A percentile compares a stretch with the other conserved stretches of the same genome.
These are phyloP conservation scores for Clarias gariepinus DNA, from an alignment of 2,113 vertebrate species.

Conservation along the genomic window DNA sequence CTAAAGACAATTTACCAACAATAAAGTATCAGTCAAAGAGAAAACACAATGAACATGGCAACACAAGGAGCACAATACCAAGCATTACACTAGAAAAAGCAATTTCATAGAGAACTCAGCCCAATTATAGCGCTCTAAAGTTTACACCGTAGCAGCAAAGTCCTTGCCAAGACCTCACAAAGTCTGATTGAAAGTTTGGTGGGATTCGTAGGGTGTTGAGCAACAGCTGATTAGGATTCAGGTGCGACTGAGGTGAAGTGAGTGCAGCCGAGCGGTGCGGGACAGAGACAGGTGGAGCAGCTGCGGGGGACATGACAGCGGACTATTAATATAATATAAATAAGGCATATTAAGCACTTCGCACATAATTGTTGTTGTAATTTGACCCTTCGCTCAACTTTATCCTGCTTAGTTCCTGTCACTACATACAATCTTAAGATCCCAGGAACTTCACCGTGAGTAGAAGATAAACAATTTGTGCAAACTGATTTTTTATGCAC, in stretches of 20 bases:
- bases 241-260: not conserved
- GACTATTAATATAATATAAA: not conserved
- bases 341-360: conserved; percentile 24
- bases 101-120: conserved; percentile 1
- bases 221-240: conserved; percentile 26
- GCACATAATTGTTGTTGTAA: not conserved
- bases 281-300: not conserved
- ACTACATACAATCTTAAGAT: not conserved
- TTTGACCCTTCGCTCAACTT: not conserved
- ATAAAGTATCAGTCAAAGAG: not conserved
- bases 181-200: not conserved
- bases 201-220: not conserved
- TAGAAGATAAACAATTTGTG: not conserved
- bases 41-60: not conserved
- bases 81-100: not conserved
- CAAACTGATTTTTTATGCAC: not conserved
- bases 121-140: not conserved
- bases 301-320: not conserved
- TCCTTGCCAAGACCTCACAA: conserved; percentile 17
- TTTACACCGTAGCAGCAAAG: not conserved
- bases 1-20: not conserved
- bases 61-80: not conserved
- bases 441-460: not conserved
- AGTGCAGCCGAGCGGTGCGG: not conserved
- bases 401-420: not conserved